Base-by-base conservation (phyloP, 2,113 vertebrate genomes). In the Eonycteris spelaea region DNA sequence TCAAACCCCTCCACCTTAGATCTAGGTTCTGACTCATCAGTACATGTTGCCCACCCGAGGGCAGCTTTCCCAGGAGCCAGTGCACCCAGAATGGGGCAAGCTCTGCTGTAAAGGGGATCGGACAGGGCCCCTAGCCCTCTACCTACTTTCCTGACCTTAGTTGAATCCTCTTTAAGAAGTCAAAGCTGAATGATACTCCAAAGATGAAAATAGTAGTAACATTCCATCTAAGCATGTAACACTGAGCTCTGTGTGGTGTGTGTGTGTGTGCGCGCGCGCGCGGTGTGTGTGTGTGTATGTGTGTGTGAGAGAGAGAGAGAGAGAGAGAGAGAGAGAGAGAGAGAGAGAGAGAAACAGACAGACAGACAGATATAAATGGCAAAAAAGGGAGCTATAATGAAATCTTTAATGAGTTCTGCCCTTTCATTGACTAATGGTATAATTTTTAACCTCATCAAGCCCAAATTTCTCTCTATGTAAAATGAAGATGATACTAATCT, bases 1-100 rank as follows among this genome's bases (percentile, higher is more conserved):
- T 26, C 21, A 65, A 6, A 9, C 28, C 2, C 21, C 18, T 13
- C 43, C 7, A 79, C 84, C 77, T n/a, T 53, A 89, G 22, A 80
- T 40, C 7, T 18, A 10, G 22, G 18, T 51, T 43, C n/a, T 40
- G 16, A 22, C 10, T 7, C 40, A 16, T n/a, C 28, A 19, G 55
- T 18, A 33, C 45, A 12, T 5, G 1, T 5, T 8, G 40, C 1
- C 30, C 18, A 30, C 12, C 18, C 1, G 4, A n/a, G 48, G 78
- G 14, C 30, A 22, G 33, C 7, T 77, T 70, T 61, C 19, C 43
- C 14, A 14, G 63, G 6, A 3, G 7, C 45, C 38, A n/a, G 33
- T 4, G 15, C 38, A 33, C 30, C 71, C 7, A 26, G 67, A 4
- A 77, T 8, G n/a, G 33, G 26, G 53, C 38, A 51, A 71, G 13